These are phyloP conservation scores for Noctua pronuba DNA, from an alignment of 2,888 invertebrate genomes.

Conservation along the genomic window DNA sequence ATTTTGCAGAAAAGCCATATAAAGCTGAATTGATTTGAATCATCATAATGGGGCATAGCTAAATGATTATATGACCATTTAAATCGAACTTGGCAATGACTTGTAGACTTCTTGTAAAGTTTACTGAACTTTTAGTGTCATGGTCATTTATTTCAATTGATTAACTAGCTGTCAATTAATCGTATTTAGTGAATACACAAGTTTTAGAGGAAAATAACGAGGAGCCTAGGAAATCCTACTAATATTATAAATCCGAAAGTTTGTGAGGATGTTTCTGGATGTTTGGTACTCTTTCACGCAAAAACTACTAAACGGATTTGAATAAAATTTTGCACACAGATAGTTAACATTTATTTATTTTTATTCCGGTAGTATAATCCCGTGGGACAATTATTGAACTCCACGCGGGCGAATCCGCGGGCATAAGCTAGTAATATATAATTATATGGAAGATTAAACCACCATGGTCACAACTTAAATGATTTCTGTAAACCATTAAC, in stretches of 20 bases:
- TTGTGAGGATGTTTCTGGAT: too few species aligned
- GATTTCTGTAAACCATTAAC: background rate
- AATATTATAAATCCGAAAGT: too few species aligned
- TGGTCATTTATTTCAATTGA: conserved; percentile 3
- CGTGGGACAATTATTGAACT: too few species aligned
- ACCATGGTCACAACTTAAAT: background rate
- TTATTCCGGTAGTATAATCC: too few species aligned
- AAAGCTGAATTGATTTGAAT: background rate
- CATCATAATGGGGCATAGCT: background rate
- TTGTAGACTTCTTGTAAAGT: conserved; percentile 22
- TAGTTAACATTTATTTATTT: too few species aligned
- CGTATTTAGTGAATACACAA: background rate
- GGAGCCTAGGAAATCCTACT: background rate
- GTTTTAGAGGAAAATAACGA: background rate
- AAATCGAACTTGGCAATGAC: conserved; percentile 37
- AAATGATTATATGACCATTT: conserved; percentile 11
- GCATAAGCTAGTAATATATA: too few species aligned
- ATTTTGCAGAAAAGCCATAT: background rate
- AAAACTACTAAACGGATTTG: too few species aligned
- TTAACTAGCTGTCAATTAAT: background rate
- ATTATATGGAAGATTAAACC: too few species aligned
- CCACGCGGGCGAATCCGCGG: too few species aligned
- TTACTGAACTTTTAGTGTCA: conserved; percentile 29
- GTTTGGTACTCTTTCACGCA: too few species aligned
- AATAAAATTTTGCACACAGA: too few species aligned